These are phyloP conservation scores for Eulithis testata DNA, from an alignment of 2,888 invertebrate genomes.

Conservation along the genomic window DNA sequence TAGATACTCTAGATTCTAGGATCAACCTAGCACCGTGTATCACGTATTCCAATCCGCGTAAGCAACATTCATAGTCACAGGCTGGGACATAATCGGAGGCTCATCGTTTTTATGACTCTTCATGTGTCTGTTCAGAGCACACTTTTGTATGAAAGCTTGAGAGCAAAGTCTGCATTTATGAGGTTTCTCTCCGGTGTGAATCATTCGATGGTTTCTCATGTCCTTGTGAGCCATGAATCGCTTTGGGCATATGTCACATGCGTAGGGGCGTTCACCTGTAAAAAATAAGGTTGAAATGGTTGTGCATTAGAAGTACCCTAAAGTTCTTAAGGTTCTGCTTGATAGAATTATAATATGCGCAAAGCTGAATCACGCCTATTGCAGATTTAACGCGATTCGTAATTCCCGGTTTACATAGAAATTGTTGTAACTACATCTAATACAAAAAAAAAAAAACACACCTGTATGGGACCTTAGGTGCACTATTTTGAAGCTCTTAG, in stretches of 20 bases:
- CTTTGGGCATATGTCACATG: constrained; percentile 94
- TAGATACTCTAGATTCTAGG: neutral
- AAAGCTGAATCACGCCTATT: too few species aligned
- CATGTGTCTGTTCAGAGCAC: constrained; percentile 97
- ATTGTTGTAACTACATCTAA: too few species aligned
- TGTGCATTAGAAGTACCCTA: too few species aligned
- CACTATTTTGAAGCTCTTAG: constrained; percentile 92
- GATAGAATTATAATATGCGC: too few species aligned
- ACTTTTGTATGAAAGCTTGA: constrained; percentile 96
- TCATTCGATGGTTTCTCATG: constrained; percentile 95
- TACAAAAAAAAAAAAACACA: too few species aligned
- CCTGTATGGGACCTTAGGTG: constrained; percentile 94
- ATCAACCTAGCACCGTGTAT: constrained; percentile 7
- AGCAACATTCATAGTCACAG: constrained; percentile 22
- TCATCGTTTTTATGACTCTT: constrained; percentile 75
- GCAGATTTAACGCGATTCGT: too few species aligned
- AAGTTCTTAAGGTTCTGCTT: neutral
- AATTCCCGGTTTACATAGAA: neutral
- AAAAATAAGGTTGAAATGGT: constrained; percentile 13
- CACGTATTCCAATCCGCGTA: constrained; percentile 35
- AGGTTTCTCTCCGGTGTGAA: constrained; percentile 95
- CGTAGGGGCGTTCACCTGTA: constrained; percentile 89
- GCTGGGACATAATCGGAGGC: constrained; percentile 23
- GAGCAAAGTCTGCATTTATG: constrained; percentile 95
- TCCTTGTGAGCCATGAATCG: constrained; percentile 96